A percentile compares a stretch with the other conserved stretches of the same genome.
phyloP scores from a whole-genome alignment of 1,140 invertebrate species.

The Kradibia gibbosae region DNA sequence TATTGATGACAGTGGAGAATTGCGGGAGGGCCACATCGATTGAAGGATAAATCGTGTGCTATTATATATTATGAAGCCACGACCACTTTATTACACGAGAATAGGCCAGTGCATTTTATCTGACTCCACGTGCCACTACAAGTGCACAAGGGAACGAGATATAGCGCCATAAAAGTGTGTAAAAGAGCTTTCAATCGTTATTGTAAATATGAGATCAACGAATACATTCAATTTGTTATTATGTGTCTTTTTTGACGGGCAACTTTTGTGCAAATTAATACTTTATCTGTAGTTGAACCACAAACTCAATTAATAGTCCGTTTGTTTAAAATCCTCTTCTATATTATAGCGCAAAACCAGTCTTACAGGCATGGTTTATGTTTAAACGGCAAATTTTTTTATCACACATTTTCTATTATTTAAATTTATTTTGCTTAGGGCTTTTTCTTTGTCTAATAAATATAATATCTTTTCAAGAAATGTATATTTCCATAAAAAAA shows the following conservation, averaged over 20 bases:
- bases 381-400: too few species aligned
- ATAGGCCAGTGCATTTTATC: slow-evolving; percentile 52
- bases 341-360: too few species aligned
- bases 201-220: background rate
- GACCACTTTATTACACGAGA: slow-evolving; percentile 53
- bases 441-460: too few species aligned
- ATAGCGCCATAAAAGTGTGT: background rate
- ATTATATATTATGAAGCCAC: slow-evolving; percentile 26
- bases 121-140: slow-evolving; percentile 38
- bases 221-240: background rate
- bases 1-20: background rate
- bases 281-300: background rate
- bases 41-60: background rate
- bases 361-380: too few species aligned
- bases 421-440: too few species aligned
- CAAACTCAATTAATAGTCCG: background rate
- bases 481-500: too few species aligned
- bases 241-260: background rate
- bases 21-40: slow-evolving; percentile 15
- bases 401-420: too few species aligned
- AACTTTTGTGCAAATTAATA: background rate
- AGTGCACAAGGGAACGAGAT: background rate
- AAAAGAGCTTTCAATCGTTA: background rate
- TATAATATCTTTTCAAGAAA: too few species aligned
- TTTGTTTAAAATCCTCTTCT: background rate